phyloP scores from a whole-genome alignment of 1,140 invertebrate species.

The Cotesia typhae region DNA sequence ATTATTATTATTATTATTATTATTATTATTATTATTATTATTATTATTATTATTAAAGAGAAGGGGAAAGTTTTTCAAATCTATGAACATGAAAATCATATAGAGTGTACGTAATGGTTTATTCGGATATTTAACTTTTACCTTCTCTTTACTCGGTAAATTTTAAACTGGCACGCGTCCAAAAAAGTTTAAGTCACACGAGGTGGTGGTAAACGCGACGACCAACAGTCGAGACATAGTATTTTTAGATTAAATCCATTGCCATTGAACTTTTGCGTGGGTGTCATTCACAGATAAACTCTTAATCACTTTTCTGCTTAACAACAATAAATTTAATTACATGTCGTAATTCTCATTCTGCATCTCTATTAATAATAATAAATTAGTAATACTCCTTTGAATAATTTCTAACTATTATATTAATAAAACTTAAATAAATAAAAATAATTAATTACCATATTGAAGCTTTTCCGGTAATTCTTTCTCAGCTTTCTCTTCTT shows the following conservation, averaged over 20 bases:
- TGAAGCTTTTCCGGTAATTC: constrained; percentile 59
- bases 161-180: constrained; percentile 17
- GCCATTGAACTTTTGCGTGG: constrained; percentile 40
- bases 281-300: constrained; percentile 39
- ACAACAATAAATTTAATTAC: background rate
- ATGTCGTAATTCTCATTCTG: background rate
- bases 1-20: too few species aligned
- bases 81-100: constrained; percentile 14
- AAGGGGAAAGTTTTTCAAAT: constrained; percentile 9
- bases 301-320: constrained; percentile 10
- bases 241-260: constrained; percentile 36
- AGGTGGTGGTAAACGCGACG: constrained; percentile 14
- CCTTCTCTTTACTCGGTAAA: constrained; percentile 9
- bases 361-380: background rate
- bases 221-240: constrained; percentile 19
- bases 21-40: background rate
- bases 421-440: background rate
- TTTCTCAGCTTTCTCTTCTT: constrained; percentile 61
- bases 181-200: constrained; percentile 8
- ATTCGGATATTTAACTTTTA: constrained; percentile 26
- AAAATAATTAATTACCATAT: constrained; percentile 47
- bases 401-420: background rate
- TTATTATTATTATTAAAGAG: background rate
- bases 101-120: constrained; percentile 7
- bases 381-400: background rate